Base-by-base conservation (phyloP, 2,888 invertebrate genomes). In the Stegana nigrithorax region DNA sequence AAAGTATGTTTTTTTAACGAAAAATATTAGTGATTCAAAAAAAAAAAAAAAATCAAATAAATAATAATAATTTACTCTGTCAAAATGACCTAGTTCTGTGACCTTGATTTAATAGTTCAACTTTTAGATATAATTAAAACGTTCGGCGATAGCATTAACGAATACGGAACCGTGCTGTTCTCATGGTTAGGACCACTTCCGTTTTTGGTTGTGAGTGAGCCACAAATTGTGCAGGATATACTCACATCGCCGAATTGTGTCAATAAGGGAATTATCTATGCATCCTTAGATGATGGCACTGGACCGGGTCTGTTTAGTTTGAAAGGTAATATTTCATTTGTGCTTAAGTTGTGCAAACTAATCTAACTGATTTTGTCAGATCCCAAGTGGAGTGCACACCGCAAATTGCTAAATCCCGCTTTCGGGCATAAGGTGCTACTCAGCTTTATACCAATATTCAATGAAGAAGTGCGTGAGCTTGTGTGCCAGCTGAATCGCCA, bases 151-250 rank as follows among this genome's bases (percentile, higher is more conserved):
- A 67, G 75, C 60, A 63, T 69, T 47, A 55, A 71, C 17, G 75
- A 70, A 60, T 73, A 78, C 53, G 84, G 83, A 1, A 58, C 76
- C 0, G 51, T 72, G 1, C 62, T 82, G 12, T 73, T 75, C 25
- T 82, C 83, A 0, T 83, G 84, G 83, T 67, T 83, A n/a, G 84
- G 84, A 10, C 84, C 84, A 0, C 68, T 81, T 59, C 84, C 83
- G 4, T 82, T 83, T 57, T 12, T 83, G 36, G 75, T 84, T n/a
- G 71, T 78, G 6, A 72, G 67, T 21, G 83, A 83, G 27, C 83
- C 84, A 0, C 80, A 80, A 58, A 56, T 72, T 19, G 71, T 73
- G 1, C 80, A 84, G 67, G 75, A 81, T 17, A 81, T 83, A 60
- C 67, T 84, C 0, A 83, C 83, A 12, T 83, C 83, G 0, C 78